These are phyloP conservation scores for Garrulus glandarius DNA, from an alignment of 2,797 vertebrate genomes.

Conservation along the genomic window DNA sequence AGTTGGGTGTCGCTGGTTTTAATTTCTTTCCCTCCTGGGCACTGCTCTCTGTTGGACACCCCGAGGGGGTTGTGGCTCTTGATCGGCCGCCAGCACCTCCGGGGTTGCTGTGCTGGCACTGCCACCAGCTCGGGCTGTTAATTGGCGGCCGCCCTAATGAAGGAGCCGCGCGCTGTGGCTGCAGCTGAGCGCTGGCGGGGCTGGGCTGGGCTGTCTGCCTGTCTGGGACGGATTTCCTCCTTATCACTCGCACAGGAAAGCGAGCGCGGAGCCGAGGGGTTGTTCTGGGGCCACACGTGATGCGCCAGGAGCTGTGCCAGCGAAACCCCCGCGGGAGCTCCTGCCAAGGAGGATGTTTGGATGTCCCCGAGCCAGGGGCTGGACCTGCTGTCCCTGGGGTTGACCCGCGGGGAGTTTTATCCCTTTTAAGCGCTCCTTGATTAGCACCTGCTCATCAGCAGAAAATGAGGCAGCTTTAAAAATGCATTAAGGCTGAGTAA, in stretches of 20 bases:
- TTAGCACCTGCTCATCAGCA: background rate
- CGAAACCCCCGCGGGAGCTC: background rate
- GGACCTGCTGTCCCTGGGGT: background rate
- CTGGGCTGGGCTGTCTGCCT: background rate
- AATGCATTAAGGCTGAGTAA: slow-evolving; percentile 22
- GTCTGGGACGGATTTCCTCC: slow-evolving; percentile 55
- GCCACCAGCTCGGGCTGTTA: background rate
- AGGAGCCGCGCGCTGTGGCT: background rate
- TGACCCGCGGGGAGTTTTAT: background rate
- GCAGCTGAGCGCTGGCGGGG: background rate
- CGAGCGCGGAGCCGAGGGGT: slow-evolving; percentile 1
- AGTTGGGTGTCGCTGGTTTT: background rate
- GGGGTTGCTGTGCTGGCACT: background rate
- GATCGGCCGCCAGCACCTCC: background rate
- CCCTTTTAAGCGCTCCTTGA: background rate
- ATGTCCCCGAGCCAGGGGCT: background rate
- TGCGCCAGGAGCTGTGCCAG: background rate
- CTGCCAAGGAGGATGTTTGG: background rate
- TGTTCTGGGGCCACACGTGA: slow-evolving; percentile 25
- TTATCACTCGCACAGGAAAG: slow-evolving; percentile 35
- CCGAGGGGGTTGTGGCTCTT: background rate
- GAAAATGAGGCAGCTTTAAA: background rate
- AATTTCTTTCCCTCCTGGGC: background rate
- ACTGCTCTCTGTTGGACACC: background rate
- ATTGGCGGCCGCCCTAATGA: background rate